Percentiles rank a stretch among this genome's conserved stretches.
Evolutionary conservation across 2,888 invertebrate species (phyloP).

Genomic region (Hirtodrosophila confusa): DNA sequence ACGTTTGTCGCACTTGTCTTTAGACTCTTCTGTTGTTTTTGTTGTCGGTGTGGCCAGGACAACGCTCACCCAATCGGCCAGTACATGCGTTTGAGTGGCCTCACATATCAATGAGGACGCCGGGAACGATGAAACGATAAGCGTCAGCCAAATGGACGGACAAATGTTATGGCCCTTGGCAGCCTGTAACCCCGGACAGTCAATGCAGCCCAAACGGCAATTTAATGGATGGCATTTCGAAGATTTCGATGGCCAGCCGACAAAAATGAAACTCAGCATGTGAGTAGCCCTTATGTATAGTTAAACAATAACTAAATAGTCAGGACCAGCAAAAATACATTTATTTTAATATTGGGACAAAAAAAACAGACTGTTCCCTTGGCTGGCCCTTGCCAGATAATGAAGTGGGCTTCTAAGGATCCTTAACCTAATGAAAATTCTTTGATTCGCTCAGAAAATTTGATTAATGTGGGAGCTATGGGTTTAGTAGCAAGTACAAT

Average conservation of each 20-base stretch:
- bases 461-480: too few species aligned
- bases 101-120: conserved; percentile 51
- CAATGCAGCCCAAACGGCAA: conserved; percentile 51
- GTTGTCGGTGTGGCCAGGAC: conserved; percentile 10
- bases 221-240: conserved; percentile 58
- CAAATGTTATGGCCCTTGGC: conserved; percentile 26
- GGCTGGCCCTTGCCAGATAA: too few species aligned
- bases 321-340: not conserved
- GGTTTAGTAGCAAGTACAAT: too few species aligned
- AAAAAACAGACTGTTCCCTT: too few species aligned
- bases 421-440: too few species aligned
- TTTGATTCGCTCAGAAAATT: too few species aligned
- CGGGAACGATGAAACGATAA: conserved; percentile 40
- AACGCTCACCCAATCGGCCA: conserved; percentile 2
- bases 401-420: too few species aligned
- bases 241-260: conserved; percentile 44
- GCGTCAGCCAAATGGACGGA: conserved; percentile 29
- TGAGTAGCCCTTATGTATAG: not conserved
- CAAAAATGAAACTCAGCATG: conserved; percentile 30
- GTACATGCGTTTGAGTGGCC: conserved; percentile 41
- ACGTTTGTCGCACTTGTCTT: conserved; percentile 29
- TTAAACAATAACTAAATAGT: not conserved
- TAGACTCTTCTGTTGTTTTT: conserved; percentile 16
- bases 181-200: conserved; percentile 22
- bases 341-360: too few species aligned